Percentiles rank a stretch among this genome's conserved stretches.
phyloP scores from a whole-genome alignment of 1,140 invertebrate genomes.

The Alviniconcha marisindica region DNA sequence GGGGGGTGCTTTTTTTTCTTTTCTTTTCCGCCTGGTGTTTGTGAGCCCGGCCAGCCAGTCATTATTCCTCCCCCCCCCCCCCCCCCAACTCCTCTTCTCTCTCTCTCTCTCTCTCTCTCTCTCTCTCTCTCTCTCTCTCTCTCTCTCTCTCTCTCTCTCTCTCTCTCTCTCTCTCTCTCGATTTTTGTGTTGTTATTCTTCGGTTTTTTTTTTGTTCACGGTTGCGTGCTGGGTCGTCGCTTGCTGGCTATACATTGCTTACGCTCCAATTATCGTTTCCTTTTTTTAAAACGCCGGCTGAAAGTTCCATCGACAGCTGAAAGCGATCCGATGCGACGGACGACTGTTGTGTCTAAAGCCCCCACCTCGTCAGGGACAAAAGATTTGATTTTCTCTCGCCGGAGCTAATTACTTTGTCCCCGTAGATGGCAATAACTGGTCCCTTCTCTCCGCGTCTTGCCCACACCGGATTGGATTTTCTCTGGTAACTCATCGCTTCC shows the following conservation, averaged over 20 bases:
- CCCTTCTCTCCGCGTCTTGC: background rate
- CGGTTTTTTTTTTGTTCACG: no score
- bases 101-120: no score
- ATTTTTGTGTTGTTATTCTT: background rate
- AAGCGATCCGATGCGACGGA: no score
- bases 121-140: background rate
- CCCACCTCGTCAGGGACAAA: background rate
- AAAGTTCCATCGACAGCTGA: no score
- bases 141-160: background rate
- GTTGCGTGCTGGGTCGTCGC: no score
- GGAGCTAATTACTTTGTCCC: background rate
- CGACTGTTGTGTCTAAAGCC: background rate
- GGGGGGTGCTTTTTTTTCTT: no score
- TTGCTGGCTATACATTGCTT: no score
- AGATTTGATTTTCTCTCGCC: conserved; percentile 30
- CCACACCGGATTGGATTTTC: conserved; percentile 17
- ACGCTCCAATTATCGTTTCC: no score
- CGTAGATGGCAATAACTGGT: background rate
- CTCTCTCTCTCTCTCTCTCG: background rate
- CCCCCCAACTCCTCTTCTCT: background rate
- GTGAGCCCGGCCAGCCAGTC: no score
- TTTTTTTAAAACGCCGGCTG: no score
- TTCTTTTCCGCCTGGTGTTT: no score
- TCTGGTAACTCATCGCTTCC: background rate
- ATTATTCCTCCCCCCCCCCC: conserved; percentile 1